Base-by-base conservation (phyloP, 2,888 invertebrate genomes). In the Drosophila dives region DNA sequence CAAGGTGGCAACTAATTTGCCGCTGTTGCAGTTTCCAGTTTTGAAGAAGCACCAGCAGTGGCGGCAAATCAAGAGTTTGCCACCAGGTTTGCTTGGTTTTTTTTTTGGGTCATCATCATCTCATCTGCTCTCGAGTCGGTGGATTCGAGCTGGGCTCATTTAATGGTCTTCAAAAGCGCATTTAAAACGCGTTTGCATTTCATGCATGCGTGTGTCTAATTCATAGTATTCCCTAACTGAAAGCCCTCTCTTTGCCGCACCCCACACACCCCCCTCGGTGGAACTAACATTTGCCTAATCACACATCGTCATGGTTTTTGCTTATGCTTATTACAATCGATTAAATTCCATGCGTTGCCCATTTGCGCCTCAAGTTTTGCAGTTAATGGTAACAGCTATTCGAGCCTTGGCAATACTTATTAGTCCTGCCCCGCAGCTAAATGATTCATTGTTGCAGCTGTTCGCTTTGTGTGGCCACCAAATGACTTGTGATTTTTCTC, bases 111-210 rank as follows among this genome's bases (percentile, higher is more conserved):
- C 79, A 71, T 79, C 65, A 80, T 68, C 64, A 53, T 42, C 56
- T 45, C 29, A 55, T 33, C 17, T 69, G 66, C 72, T 58, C 59
- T 54, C 40, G 56, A 36, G 60, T 58, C 38, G 49, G 26, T 54
- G 29, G 38, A 36, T 42, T 29, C 71, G 33, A 36, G 29, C 33
- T 50, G 49, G 40, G 38, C 49, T 59, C 45, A 67, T 64, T 20
- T 73, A 77, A 81, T 80, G 80, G 72, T 75, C 76, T 86, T 80
- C 75, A 83, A 68, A 79, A 85, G 89, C 74, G 84, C 87, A 86
- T 89, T 89, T 85, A 81, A 84, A 81, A 81, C 77, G 84, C 82
- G 84, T 89, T 82, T 81, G 71, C 70, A 26, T n/a, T 26, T 23
- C 45, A 45, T 68, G 42, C 38, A 65, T 81, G 76, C 71, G 70